A percentile compares a stretch with the other conserved stretches of the same genome.
Evolutionary conservation across 2,797 vertebrate species (phyloP).

Genomic region (Tadarida brasiliensis): DNA sequence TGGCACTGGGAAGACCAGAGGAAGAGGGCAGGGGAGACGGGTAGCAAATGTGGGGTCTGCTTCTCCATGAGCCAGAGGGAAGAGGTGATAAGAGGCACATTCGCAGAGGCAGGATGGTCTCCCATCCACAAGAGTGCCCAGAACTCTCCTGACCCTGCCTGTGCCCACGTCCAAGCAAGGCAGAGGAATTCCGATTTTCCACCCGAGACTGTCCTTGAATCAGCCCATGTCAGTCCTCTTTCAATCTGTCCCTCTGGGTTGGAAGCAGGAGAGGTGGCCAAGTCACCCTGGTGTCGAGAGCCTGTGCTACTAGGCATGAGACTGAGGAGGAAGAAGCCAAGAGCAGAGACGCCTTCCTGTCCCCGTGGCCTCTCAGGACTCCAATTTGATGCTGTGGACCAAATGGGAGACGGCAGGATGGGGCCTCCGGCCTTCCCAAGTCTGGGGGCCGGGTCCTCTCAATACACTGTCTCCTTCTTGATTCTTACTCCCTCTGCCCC

Average conservation of each 20-base stretch:
- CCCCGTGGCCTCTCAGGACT: neutral
- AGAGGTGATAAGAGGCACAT: neutral
- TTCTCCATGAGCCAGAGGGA: neutral
- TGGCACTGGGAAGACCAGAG: neutral
- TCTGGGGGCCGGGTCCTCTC: neutral
- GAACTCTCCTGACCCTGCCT: neutral
- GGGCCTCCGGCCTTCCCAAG: neutral
- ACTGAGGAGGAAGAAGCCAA: neutral
- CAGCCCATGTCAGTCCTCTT: neutral
- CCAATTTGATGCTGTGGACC: neutral
- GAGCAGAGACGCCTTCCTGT: neutral
- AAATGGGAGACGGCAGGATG: neutral
- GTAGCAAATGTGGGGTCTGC: rapidly evolving
- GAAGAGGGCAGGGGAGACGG: neutral
- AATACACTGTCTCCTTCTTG: conserved; percentile 5
- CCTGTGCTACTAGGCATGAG: neutral
- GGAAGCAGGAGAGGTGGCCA: neutral
- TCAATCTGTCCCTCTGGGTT: neutral
- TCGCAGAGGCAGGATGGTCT: neutral
- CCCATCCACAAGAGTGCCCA: neutral
- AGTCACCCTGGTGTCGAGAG: neutral
- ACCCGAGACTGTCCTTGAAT: neutral
- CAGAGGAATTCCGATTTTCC: neutral
- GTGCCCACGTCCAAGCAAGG: neutral
- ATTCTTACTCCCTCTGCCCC: neutral